Percentiles rank a stretch among this genome's conserved stretches.
Evolutionary conservation across 1,140 invertebrate genomes (phyloP).

Genomic region (Triops cancriformis): DNA sequence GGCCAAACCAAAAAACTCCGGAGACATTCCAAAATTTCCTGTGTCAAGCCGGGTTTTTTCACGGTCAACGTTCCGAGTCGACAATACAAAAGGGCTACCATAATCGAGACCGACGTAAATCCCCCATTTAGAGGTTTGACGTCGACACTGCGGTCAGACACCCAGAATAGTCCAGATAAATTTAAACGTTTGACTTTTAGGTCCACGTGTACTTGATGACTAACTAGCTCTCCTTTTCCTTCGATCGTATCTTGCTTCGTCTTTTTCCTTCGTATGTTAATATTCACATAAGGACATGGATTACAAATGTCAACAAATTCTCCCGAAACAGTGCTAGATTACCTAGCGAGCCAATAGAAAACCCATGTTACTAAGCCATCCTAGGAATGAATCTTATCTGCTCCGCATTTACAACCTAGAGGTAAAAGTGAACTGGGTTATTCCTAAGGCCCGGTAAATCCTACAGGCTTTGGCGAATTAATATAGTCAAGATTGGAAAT

Average conservation of each 20-base stretch:
- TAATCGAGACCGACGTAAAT: neutral
- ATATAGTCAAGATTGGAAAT: neutral
- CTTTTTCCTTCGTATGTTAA: too few species aligned
- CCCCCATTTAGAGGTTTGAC: neutral
- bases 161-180: neutral
- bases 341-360: neutral
- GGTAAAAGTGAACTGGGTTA: neutral
- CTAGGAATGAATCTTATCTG: neutral
- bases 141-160: neutral
- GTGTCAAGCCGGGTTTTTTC: neutral
- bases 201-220: neutral
- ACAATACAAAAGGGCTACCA: neutral
- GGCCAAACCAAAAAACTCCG: neutral
- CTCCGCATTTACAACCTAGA: neutral
- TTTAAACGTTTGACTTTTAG: neutral
- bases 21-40: neutral
- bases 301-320: too few species aligned
- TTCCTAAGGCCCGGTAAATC: neutral
- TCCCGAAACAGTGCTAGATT: too few species aligned
- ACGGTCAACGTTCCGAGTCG: neutral
- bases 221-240: neutral
- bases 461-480: neutral
- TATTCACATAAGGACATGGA: too few species aligned
- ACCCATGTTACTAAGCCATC: neutral
- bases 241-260: neutral